Evolutionary conservation across 1,140 invertebrate species (phyloP), one percentile per base, ranked within the genome.

Genomic region (Laupala kohalensis): DNA sequence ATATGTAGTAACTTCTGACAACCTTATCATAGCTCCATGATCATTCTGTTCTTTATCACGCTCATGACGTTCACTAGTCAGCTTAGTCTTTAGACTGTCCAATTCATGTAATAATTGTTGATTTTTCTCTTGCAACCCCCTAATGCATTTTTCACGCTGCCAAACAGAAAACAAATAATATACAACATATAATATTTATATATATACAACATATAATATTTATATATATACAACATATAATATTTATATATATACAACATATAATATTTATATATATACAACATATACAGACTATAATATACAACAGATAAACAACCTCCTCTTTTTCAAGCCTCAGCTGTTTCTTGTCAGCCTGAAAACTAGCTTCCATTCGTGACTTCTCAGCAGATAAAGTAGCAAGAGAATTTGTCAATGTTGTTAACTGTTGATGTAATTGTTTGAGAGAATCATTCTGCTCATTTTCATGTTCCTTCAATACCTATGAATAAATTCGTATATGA

Each of bases 361-460:
- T 89, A 62, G 90, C 89, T 82, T 94, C 92, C 86, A 93, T 89
- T 72, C 88, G 87, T 13, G 89, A 88, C 78, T 94, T 94, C 78
- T 94, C 92, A 19, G 87, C 86, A 6, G 90, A 89, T 19, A 95
- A 80, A n/a, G 90, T 92, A 1, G 89, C 86, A 27, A 95, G 77
- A 3, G 92, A 92, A 75, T 88, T 82, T 77, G 89, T 90, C 28
- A 94, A 82, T 1, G 87, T 88, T 25, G 86, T 83, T 15, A 94
- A 74, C 73, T 87, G 84, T 73, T 74, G 77, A 76, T 83, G 81
- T 27, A 86, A 78, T 15, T 85, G 78, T 69, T 84, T 81, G 24
- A 77, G 30, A 15, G 62, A 71, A 64, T 78, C 77, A 1, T 75
- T 53, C 4, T 77, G 75, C 13, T 68, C 26, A 37, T 23, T 72